A percentile compares a stretch with the other conserved stretches of the same genome.
These are phyloP conservation scores for Nomada ruficornis DNA, from an alignment of 2,888 invertebrate genomes.

Conservation along the genomic window DNA sequence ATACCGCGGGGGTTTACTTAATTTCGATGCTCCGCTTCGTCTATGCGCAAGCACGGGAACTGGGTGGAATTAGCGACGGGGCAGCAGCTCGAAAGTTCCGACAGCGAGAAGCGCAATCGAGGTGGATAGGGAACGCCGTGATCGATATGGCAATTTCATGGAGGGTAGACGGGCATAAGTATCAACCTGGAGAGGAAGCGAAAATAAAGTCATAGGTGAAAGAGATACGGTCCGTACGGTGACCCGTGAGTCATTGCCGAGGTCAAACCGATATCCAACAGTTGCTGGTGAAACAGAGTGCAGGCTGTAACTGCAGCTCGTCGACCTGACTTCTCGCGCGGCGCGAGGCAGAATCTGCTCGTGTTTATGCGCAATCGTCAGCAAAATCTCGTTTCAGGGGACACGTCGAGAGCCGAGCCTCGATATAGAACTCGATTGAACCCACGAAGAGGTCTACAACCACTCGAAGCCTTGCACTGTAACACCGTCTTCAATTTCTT, in stretches of 20 bases:
- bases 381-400: slow-evolving; percentile 18
- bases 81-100: slow-evolving; percentile 2
- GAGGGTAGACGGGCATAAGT: neutral
- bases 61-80: neutral
- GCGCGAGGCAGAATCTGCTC: slow-evolving; percentile 28
- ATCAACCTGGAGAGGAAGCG: neutral
- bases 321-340: slow-evolving; percentile 14
- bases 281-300: slow-evolving; percentile 38
- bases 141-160: slow-evolving; percentile 27
- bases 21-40: neutral
- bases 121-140: neutral
- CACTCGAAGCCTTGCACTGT: neutral
- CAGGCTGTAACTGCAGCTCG: slow-evolving; percentile 19
- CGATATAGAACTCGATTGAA: slow-evolving; percentile 15
- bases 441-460: neutral
- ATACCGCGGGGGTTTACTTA: neutral
- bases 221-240: slow-evolving; percentile 57
- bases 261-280: slow-evolving; percentile 68
- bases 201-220: slow-evolving; percentile 53
- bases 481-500: slow-evolving; percentile 2
- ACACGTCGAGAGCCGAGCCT: neutral
- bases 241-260: slow-evolving; percentile 71
- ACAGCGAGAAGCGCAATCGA: neutral
- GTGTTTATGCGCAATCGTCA: slow-evolving; percentile 31
- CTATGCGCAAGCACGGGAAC: neutral